Evolutionary conservation across 2,113 vertebrate genomes (phyloP).

Genomic region (Pipra filicauda): DNA sequence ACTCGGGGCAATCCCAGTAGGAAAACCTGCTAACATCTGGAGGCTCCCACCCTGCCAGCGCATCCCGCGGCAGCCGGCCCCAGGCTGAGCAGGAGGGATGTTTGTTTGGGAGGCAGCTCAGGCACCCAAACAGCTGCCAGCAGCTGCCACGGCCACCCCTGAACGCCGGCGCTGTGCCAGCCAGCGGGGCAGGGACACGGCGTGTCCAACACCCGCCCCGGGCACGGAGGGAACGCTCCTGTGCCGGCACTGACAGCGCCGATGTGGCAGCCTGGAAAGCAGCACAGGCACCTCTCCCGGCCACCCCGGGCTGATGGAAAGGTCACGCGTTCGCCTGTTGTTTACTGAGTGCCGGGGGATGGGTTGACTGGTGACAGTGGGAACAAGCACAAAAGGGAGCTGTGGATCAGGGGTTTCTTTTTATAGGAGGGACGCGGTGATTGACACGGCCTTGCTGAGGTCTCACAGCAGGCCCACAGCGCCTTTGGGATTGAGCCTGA

Average conservation of each 20-base stretch:
- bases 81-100: neutral
- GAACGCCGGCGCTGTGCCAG: fast-evolving
- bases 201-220: fast-evolving
- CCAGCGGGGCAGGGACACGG: neutral
- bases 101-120: neutral
- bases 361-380: neutral
- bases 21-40: neutral
- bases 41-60: neutral
- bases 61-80: neutral
- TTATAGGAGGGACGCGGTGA: neutral
- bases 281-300: neutral
- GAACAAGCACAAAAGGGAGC: neutral
- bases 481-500: neutral
- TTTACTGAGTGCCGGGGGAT: neutral
- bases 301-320: neutral
- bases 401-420: neutral
- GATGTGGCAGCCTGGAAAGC: neutral
- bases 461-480: neutral
- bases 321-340: neutral
- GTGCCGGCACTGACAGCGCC: fast-evolving
- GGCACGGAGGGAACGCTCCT: neutral
- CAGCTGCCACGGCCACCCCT: neutral
- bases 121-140: neutral
- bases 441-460: neutral
- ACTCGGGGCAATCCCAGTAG: neutral